Base-by-base conservation (phyloP, 2,888 invertebrate genomes). In the Caenorhabditis sp. region DNA sequence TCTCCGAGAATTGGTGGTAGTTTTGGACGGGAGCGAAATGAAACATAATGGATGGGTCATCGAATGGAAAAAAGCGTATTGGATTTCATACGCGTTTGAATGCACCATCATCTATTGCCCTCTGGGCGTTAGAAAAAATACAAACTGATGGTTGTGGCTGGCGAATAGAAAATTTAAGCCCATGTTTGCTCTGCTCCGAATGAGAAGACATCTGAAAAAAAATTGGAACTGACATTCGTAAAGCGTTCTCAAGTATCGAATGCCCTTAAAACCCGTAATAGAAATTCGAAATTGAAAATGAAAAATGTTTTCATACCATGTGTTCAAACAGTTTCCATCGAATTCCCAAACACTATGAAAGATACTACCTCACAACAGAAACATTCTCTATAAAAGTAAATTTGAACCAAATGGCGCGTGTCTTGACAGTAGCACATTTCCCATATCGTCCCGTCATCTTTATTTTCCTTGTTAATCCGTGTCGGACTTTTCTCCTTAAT, bases 41-140 rank as follows among this genome's bases (percentile, higher is more conserved):
- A 80, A 80, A 80, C 73, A 80, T 80, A 80, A 80, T 80, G 80
- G 80, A 80, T 80, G 80, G 73, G 80, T 73, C 80, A 73, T 80
- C 70, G 70, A 59, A 68, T 74, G 72, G 28, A 54, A 63, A 61
- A 75, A 69, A 64, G 63, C 26, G 63, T 70, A 74, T 81, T 70
- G 79, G 70, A 70, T 81, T 81, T 81, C 74, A 80, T 80, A 73
- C 68, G 73, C 80, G 68, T 80, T 80, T 80, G 66, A 80, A 79
- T 72, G 31, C 54, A 19, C 49, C 49, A 66, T 35, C 58, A 31
- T 69, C 69, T 61, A 77, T 77, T 77, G 77, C 68, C 76, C 59
- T 70, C 44, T n/a, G 56, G 54, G 38, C 16, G 24, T 7, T 16
- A 10, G 26, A 26, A 68, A 38, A 61, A 63, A 58, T 31, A 66